A percentile compares a stretch with the other conserved stretches of the same genome.
These are phyloP conservation scores for Halichondria panicea DNA, from an alignment of 37 sponge, comb jelly and placozoan species.

Conservation along the genomic window DNA sequence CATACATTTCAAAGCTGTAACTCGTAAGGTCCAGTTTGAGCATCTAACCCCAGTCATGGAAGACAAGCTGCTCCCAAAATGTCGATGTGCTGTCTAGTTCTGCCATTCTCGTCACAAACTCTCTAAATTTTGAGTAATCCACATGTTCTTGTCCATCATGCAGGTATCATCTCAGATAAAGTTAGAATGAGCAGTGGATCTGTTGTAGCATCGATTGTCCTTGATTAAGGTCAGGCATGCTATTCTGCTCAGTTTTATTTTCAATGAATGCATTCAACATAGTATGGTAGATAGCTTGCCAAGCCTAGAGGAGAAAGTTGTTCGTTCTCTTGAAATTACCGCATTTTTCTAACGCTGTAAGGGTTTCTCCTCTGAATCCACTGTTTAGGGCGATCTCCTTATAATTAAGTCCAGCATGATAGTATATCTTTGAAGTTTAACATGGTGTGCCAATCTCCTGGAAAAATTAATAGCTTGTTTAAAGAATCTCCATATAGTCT, in stretches of 20 bases:
- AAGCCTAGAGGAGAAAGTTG: neutral
- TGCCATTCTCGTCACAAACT: neutral
- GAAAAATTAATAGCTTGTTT: conserved; percentile 6
- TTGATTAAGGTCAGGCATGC: neutral
- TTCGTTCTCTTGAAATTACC: neutral
- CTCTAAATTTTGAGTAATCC: neutral
- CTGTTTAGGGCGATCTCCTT: neutral
- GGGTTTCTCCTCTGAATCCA: neutral
- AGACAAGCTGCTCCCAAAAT: neutral
- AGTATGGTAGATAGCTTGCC: neutral
- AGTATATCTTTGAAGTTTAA: conserved; percentile 4
- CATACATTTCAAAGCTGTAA: conserved; percentile 4
- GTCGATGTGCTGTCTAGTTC: neutral
- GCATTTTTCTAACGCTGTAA: neutral
- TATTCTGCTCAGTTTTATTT: neutral
- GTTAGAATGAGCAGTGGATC: too few species aligned
- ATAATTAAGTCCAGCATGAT: neutral
- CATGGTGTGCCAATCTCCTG: conserved; percentile 28
- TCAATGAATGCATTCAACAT: neutral
- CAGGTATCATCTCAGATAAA: too few species aligned
- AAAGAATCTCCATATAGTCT: conserved; percentile 6
- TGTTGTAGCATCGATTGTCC: too few species aligned
- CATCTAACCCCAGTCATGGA: neutral
- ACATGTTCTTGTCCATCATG: neutral
- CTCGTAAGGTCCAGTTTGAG: neutral